Evolutionary conservation across 2,113 vertebrate species (phyloP), one percentile per base, ranked within the genome.

Genomic region (Morone saxatilis): DNA sequence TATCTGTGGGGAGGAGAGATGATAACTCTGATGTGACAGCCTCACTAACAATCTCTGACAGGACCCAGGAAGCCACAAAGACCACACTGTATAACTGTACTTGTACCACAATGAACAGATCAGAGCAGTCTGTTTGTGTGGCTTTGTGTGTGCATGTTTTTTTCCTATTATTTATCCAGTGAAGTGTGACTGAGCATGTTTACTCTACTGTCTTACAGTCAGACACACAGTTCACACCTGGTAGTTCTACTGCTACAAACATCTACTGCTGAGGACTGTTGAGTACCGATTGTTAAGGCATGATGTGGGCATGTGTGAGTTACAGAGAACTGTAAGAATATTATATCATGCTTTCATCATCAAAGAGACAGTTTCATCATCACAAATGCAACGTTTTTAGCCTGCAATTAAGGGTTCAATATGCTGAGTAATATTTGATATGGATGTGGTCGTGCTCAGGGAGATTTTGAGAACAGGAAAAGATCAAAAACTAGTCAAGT

Each of bases 11-110:
- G 54, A 74, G 77, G 47, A 65, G 75, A 85, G 84, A 91, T 8
- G 0, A 85, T 86, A 62, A 86, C 76, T 89, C 74, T 77, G 85
- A 93, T 90, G 76, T 92, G 94, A 95, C 93, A 93, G 87, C 81
- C 93, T 92, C 71, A 41, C 91, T 96, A 96, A 96, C 95, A 89
- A 85, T 81, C 89, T 88, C 86, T 94, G 95, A 96, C 93, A 90
- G 90, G 91, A 82, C 91, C 76, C 78, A 65, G 89, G 92, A 88
- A 88, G 86, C 93, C 91, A 92, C 92, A 93, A 93, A 95, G 88
- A 85, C 94, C 60, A 72, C 86, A 90, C 93, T 94, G 80, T 91
- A 83, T 38, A 66, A 69, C 78, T 76, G 59, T 74, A 79, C 68
- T 78, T 38, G 66, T 20, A 78, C 57, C 76, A 62, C 76, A 76